phyloP scores from a whole-genome alignment of 2,113 vertebrate species.

The Pandion haliaetus region DNA sequence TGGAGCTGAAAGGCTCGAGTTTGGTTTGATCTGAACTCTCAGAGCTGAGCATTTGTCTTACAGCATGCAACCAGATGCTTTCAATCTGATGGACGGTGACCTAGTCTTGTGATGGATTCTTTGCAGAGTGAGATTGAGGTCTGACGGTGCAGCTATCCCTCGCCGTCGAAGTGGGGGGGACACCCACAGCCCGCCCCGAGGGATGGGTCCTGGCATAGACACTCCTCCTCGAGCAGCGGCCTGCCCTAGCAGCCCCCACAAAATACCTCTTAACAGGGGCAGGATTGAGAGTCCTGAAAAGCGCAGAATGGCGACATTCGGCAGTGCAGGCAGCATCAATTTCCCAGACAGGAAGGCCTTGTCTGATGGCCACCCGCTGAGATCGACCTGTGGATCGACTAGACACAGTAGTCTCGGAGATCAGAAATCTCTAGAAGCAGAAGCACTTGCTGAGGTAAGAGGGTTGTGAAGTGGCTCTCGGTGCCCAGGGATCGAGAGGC shows the following conservation, averaged over 20 bases:
- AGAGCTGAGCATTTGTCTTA: background rate
- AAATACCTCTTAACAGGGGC: slow-evolving; percentile 84
- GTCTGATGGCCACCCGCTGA: slow-evolving; percentile 86
- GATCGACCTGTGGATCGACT: slow-evolving; percentile 86
- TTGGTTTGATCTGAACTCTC: background rate
- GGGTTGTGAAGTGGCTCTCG: background rate
- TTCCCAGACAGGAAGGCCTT: slow-evolving; percentile 89
- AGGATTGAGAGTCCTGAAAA: slow-evolving; percentile 95
- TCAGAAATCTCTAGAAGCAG: slow-evolving; percentile 94
- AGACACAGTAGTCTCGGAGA: slow-evolving; percentile 98
- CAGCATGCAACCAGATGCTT: background rate
- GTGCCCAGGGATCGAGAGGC: background rate
- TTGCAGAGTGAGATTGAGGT: slow-evolving; percentile 88
- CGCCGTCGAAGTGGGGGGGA: slow-evolving; percentile 87
- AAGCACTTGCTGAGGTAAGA: slow-evolving; percentile 93
- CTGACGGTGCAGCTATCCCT: slow-evolving; percentile 92
- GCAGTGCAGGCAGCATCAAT: slow-evolving; percentile 95
- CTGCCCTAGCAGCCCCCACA: slow-evolving; percentile 97
- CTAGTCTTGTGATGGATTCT: background rate
- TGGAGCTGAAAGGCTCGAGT: background rate
- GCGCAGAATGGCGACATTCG: slow-evolving; percentile 91
- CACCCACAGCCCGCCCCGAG: slow-evolving; percentile 90
- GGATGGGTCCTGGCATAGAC: slow-evolving; percentile 82
- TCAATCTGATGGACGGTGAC: background rate
- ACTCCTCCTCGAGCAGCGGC: slow-evolving; percentile 93